Evolutionary conservation across 2,888 invertebrate species (phyloP), one percentile per base, ranked within the genome.

Genomic region (Pseudococcus longispinus): DNA sequence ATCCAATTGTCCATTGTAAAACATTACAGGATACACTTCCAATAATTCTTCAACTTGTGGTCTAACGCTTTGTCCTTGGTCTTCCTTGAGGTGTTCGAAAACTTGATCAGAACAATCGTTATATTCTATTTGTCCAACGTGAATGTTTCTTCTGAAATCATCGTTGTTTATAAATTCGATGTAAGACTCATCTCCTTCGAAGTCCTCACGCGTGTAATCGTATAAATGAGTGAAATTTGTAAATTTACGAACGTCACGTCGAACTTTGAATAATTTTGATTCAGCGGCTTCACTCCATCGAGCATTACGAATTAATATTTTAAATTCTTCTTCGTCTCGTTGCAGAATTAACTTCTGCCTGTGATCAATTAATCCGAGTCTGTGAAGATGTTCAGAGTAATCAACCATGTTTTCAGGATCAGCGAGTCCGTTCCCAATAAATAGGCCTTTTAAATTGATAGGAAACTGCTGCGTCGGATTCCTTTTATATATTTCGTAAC

Each of bases 1-100:
- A 90, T 98, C 98, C 88, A 98, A 90, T 90, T 98, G 97, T 0
- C 98, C 98, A 90, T 94, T 97, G 90, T 97, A 97, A 88, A 97
- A 93, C 82, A 97, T 92, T 18, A 96, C 93, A 90, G 92, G 92
- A 89, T 95, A 95, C 29, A 87, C 70, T 60, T 93, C 92, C 0
- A 95, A 90, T 0, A 96, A 91, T 89, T 95, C 94, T 0, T 93
- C 92, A 87, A 96, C 91, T 93, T 94, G 94, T 0, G 93, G 93
- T 8, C 95, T 95, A 9, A 96, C 94, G 0, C 95, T 94, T 89
- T 95, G 93, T 94, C 96, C 95, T 0, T 96, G 92, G 90, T 98
- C 97, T 55, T 92, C 91, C 88, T 93, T 93, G 26, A 97, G 91
- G 90, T 94, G 92, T 11, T 92, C 89, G 90, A 96, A 95, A 0